These are phyloP conservation scores for Nephrotoma guestfalica DNA, from an alignment of 2,888 invertebrate species.

Conservation along the genomic window DNA sequence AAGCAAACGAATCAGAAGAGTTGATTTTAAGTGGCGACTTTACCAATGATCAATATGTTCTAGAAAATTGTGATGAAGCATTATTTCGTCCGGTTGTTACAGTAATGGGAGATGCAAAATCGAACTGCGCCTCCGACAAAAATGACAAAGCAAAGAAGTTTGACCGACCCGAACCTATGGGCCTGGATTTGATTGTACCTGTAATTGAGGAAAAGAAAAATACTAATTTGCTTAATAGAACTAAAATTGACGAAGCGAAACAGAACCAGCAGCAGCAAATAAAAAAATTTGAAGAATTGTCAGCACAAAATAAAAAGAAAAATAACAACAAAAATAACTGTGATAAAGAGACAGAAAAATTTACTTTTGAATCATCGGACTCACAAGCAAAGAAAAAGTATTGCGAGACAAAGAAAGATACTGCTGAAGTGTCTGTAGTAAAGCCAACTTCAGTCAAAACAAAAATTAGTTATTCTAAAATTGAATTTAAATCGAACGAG, in stretches of 20 bases:
- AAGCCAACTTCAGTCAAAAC: background rate
- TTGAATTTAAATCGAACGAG: background rate
- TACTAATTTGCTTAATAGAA: background rate
- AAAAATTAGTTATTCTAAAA: background rate
- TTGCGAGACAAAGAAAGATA: background rate
- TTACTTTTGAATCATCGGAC: background rate
- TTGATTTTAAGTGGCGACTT: constrained; percentile 18
- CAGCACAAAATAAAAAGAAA: background rate
- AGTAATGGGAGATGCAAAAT: constrained; percentile 17
- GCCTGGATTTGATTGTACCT: constrained; percentile 28
- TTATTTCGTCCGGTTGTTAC: constrained; percentile 50
- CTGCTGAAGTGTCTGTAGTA: background rate
- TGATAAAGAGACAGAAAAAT: background rate
- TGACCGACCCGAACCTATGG: constrained; percentile 22
- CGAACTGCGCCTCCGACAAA: background rate
- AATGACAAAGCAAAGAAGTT: background rate
- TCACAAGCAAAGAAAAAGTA: background rate
- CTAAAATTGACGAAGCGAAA: background rate
- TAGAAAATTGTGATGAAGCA: constrained; percentile 51
- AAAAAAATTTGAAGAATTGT: background rate
- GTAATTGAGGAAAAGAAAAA: constrained; percentile 25
- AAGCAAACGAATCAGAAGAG: constrained; percentile 9
- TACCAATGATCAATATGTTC: constrained; percentile 28
- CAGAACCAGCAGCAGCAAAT: background rate
- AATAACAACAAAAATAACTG: background rate